phyloP scores from a whole-genome alignment of 2,113 vertebrate genomes.

The Clinocottus analis region DNA sequence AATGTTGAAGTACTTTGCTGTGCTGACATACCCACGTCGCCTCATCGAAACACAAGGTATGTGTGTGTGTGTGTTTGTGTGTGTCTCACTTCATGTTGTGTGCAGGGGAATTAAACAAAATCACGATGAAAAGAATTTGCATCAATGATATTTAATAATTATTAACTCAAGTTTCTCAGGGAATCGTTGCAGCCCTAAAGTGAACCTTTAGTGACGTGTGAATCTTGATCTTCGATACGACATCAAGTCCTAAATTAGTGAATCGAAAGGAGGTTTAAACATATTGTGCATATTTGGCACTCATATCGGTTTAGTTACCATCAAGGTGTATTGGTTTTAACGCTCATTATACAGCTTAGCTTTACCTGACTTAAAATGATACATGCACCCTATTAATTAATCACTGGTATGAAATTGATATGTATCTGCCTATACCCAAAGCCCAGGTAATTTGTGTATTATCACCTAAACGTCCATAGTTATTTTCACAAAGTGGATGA shows the following conservation, averaged over 20 bases:
- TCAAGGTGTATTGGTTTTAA: slow-evolving; percentile 31
- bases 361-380: slow-evolving; percentile 31
- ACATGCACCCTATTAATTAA: neutral
- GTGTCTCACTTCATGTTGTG: slow-evolving; percentile 5
- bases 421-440: too few species aligned
- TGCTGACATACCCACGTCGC: slow-evolving; percentile 36
- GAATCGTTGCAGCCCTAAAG: slow-evolving; percentile 43
- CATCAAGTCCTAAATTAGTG: slow-evolving; percentile 58
- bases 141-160: neutral
- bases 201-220: slow-evolving; percentile 52
- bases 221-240: slow-evolving; percentile 59
- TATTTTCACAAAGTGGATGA: slow-evolving; percentile 2
- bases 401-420: too few species aligned
- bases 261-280: slow-evolving; percentile 30
- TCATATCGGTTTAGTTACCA: slow-evolving; percentile 26
- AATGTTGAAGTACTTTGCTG: slow-evolving; percentile 52
- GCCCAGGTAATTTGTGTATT: neutral
- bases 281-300: slow-evolving; percentile 1
- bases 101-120: too few species aligned
- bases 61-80: neutral
- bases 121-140: neutral
- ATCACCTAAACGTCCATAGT: neutral
- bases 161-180: neutral
- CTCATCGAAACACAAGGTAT: slow-evolving; percentile 50
- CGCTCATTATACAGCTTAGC: neutral